Evolutionary conservation across 2,888 invertebrate species (phyloP), one percentile per base, ranked within the genome.

Genomic region (Molanna angustata): DNA sequence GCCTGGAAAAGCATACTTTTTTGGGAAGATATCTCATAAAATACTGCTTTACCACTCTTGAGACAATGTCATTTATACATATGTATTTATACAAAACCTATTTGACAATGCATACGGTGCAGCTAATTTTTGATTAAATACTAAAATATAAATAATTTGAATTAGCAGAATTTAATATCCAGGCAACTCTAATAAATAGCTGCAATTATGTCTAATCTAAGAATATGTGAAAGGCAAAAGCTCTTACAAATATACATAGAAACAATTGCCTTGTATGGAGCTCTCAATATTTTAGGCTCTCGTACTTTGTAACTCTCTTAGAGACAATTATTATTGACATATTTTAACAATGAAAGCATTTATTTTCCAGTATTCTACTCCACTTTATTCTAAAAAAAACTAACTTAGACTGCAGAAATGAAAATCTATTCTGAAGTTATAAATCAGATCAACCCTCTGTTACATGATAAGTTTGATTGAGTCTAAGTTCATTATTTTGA

Each of bases 81-180:
- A 20, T 21, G 19, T 18, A 11, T 27, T 27, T 33, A 52, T 40
- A 56, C 50, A 53, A 49, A 53, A 49, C 44, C 49, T 52, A 56
- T 46, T 49, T 32, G 37, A 50, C 53, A 47, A 56, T 49, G 56
- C 56, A 47, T 46, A 56, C 44, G 33, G 54, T 47, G 54, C 54
- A 27, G 51, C 51, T 46, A 51, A 40, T 45, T 45, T n/a, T 44
- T 41, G 37, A 46, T 27, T 13, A 22, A 9, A 39, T 17, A 39
- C 16, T 39, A 18, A 37, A 45, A 21, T 51, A 51, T 46, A 51
- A 51, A 45, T 45, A 51, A 20, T 31, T 18, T 33, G 6, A 27
- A 27, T 27, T 7, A 27, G 45, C 19, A 18, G 17, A 14, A 18
- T 21, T 45, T 17, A 41, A 22, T n/a, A n/a, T n/a, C n/a, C 44